These are phyloP conservation scores for Charadrius vociferus DNA, from an alignment of 2,113 vertebrate genomes.

Conservation along the genomic window DNA sequence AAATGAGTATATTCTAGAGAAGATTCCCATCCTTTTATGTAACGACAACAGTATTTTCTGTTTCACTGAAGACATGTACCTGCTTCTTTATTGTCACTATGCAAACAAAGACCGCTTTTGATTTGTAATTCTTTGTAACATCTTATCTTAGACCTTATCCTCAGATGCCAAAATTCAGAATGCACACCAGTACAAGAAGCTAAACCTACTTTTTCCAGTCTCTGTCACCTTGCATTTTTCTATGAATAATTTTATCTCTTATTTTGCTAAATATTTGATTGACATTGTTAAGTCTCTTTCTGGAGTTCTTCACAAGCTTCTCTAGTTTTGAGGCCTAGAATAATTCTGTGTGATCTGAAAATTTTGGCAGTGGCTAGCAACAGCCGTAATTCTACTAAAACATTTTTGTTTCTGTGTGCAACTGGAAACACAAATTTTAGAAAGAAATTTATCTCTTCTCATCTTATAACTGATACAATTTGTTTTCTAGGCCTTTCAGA, in stretches of 20 bases:
- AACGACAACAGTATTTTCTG: background rate
- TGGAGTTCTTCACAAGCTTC: background rate
- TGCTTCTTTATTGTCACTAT: background rate
- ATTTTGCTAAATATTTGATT: background rate
- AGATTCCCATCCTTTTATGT: background rate
- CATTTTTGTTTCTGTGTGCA: background rate
- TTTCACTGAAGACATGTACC: background rate
- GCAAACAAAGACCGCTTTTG: background rate
- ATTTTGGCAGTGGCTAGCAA: background rate
- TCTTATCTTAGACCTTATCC: background rate
- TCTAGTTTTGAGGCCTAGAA: background rate
- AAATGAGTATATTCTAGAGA: background rate
- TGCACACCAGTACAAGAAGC: background rate
- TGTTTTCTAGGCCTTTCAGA: constrained; percentile 62
- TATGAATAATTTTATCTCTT: background rate
- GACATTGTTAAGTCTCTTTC: background rate
- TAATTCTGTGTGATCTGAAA: background rate
- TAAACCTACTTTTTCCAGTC: background rate
- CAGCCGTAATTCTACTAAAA: background rate
- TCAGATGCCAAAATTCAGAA: background rate
- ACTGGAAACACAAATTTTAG: background rate
- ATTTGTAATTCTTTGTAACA: background rate
- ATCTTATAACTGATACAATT: background rate
- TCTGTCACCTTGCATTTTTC: background rate
- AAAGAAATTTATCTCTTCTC: background rate